Conservation (phyloP, 2,888 invertebrate genomes). For the Drosophila lutescens region DNA sequence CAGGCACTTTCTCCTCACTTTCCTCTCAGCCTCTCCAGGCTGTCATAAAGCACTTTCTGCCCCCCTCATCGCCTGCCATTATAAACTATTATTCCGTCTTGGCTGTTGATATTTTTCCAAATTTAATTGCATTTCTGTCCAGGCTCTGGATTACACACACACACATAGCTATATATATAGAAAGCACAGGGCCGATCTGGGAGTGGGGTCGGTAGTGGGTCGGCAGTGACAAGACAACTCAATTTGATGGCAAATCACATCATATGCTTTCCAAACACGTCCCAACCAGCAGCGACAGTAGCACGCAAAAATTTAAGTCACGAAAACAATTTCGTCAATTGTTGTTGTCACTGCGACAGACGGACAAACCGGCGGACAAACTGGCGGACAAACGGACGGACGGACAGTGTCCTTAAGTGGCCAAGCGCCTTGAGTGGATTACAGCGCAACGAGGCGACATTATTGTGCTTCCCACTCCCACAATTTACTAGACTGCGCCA, state of each 20-base stretch:
- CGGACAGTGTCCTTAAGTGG: conserved; percentile 57
- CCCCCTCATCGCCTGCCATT: conserved; percentile 49
- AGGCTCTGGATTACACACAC: conserved; percentile 12
- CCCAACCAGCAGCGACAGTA: conserved; percentile 57
- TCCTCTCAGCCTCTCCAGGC: conserved; percentile 40
- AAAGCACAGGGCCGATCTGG: background rate
- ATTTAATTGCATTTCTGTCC: conserved; percentile 76
- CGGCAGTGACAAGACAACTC: conserved; percentile 73
- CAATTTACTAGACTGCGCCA: conserved; percentile 2
- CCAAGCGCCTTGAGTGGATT: conserved; percentile 68
- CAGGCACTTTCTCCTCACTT: conserved; percentile 57
- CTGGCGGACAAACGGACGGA: conserved; percentile 7
- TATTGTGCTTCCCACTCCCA: conserved; percentile 10
- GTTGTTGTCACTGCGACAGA: conserved; percentile 47
- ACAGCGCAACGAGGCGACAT: conserved; percentile 60
- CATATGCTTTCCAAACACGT: conserved; percentile 85
- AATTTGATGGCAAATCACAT: conserved; percentile 84
- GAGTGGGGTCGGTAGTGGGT: conserved; percentile 1
- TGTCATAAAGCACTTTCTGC: conserved; percentile 28
- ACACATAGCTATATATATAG: conserved; percentile 5
- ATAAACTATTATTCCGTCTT: conserved; percentile 74
- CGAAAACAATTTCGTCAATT: conserved; percentile 84
- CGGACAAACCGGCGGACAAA: conserved; percentile 19
- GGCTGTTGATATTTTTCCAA: conserved; percentile 77
- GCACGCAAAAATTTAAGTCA: conserved; percentile 84